Base-by-base conservation (phyloP, 1,140 invertebrate genomes). In the Drosophila obscura region DNA sequence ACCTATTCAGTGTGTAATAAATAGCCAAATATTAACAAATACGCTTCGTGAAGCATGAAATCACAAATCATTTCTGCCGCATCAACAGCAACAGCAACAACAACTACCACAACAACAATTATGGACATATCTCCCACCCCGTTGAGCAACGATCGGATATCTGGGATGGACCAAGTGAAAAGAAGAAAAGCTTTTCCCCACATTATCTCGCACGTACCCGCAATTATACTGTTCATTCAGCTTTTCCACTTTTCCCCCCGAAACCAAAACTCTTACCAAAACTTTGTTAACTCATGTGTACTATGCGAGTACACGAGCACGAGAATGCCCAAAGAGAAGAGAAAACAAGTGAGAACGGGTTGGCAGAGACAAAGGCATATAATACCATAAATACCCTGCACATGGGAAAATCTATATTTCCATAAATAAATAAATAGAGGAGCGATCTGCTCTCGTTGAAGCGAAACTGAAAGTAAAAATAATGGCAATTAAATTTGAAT, bases 1-100 rank as follows among this genome's bases (percentile, higher is more conserved):
- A 39, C 11, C n/a, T 61, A 19, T 43, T 58, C 64, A 44, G 45
- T 85, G 62, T 82, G 74, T 80, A 80, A 81, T 87, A 87, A 88
- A 73, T 73, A 79, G 71, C 83, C 75, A 87, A 87, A 90, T 90
- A 85, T 79, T 90, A 90, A 90, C 75, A 82, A 90, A 90, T 82
- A 81, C 72, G 85, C 85, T 90, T 80, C 66, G 63, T 59, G 49
- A 68, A 90, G 85, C 87, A 81, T 89, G 85, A 89, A 89, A 89
- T 90, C 80, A 83, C 72, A 69, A 84, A 62, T 82, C 87, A 78
- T 77, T 74, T 74, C 60, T 62, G 35, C 73, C 63, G 57, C 56
- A 31, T 71, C 60, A 69, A 67, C 65, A 57, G 44, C 63, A n/a
- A n/a, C n/a, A n/a, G 57, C 56, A 31, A 65, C 60, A 69, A 67